These are phyloP conservation scores for Gastracanthus pulcherrimus DNA, from an alignment of 2,888 invertebrate genomes.

Conservation along the genomic window DNA sequence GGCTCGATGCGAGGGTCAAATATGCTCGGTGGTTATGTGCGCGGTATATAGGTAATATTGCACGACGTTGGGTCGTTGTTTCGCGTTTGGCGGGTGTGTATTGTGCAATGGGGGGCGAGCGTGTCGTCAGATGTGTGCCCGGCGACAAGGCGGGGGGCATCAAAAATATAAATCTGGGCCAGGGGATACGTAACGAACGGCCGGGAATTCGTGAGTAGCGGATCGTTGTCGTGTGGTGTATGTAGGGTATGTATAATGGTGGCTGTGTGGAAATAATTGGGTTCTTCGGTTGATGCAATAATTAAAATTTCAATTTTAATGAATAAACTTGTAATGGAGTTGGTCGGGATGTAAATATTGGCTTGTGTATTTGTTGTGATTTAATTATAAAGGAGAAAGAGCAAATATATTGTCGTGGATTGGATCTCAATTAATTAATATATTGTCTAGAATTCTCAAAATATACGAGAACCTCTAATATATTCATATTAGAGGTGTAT, in stretches of 20 bases:
- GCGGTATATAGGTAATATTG: not conserved
- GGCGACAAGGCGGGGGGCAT: not conserved
- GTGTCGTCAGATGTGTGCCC: not conserved
- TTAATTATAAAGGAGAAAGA: no score
- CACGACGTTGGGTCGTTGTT: not conserved
- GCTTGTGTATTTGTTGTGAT: no score
- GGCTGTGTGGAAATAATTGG: not conserved
- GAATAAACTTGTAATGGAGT: no score
- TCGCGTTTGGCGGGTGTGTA: not conserved
- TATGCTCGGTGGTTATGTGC: not conserved
- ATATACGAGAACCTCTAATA: no score
- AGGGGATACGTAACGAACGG: not conserved
- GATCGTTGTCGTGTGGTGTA: not conserved
- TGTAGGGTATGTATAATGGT: not conserved
- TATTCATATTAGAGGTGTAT: no score
- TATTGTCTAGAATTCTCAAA: no score
- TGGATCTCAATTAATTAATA: no score
- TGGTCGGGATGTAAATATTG: no score
- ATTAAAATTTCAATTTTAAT: no score
- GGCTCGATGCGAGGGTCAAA: no score
- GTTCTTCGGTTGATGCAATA: no score
- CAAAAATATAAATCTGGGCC: not conserved
- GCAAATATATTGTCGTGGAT: no score
- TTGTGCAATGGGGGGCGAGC: not conserved
- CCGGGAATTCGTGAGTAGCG: not conserved